These are phyloP conservation scores for Mormyrus iriodes DNA, from an alignment of 2,113 vertebrate species.

Conservation along the genomic window DNA sequence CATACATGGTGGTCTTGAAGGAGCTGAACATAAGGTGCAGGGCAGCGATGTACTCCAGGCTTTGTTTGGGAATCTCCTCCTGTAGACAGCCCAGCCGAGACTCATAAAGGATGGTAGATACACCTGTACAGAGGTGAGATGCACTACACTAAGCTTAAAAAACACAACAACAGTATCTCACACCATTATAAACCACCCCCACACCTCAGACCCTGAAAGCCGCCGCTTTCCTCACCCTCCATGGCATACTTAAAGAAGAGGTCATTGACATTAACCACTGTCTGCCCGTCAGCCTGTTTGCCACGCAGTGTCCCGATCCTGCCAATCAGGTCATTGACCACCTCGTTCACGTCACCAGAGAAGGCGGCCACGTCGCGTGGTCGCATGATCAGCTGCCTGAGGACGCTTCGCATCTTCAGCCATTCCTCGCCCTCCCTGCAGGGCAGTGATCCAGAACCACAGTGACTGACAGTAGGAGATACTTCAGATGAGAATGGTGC, in stretches of 20 bases:
- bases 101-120: slow-evolving; percentile 81
- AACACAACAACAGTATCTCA: not conserved
- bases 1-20: slow-evolving; percentile 93
- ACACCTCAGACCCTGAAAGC: not conserved
- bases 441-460: not conserved
- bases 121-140: slow-evolving; percentile 51
- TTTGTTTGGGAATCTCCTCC: slow-evolving; percentile 66
- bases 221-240: slow-evolving; percentile 72
- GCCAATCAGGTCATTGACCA: slow-evolving; percentile 75
- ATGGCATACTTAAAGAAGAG: slow-evolving; percentile 92
- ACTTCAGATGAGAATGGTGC: not conserved
- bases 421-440: slow-evolving; percentile 8
- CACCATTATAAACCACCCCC: not conserved
- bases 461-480: not conserved
- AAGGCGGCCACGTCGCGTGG: slow-evolving; percentile 77
- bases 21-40: slow-evolving; percentile 89
- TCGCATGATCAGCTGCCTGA: slow-evolving; percentile 83
- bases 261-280: slow-evolving; percentile 75
- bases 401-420: slow-evolving; percentile 44
- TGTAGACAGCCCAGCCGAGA: slow-evolving; percentile 79
- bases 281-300: slow-evolving; percentile 63
- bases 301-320: slow-evolving; percentile 64
- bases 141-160: not conserved
- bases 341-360: slow-evolving; percentile 73
- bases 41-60: slow-evolving; percentile 77